Conservation (phyloP, 2,888 invertebrate genomes). For the Ormyrus pomaceus region DNA sequence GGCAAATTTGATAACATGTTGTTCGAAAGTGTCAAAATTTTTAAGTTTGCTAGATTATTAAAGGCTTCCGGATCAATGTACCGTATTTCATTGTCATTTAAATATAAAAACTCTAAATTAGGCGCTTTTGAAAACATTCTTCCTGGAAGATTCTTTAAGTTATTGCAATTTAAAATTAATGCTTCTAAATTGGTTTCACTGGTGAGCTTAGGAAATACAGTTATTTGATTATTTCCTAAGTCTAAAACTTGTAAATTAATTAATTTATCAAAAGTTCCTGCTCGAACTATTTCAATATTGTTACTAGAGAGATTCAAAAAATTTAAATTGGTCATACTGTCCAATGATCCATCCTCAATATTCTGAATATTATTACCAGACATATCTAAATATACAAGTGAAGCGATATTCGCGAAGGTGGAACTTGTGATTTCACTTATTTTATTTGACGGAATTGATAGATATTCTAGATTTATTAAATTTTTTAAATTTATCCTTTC, state of each 20-base stretch:
- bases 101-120: constrained; percentile 26
- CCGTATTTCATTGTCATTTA: constrained; percentile 37
- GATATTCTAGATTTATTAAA: constrained; percentile 28
- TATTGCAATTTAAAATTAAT: constrained; percentile 36
- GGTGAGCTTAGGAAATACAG: not conserved
- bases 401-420: constrained; percentile 15
- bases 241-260: constrained; percentile 14
- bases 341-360: constrained; percentile 19
- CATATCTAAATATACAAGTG: constrained; percentile 40
- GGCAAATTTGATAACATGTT: constrained; percentile 32
- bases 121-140: constrained; percentile 17
- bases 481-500: constrained; percentile 1
- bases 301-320: constrained; percentile 43
- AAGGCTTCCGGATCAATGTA: constrained; percentile 31
- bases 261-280: constrained; percentile 14
- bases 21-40: constrained; percentile 31
- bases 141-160: constrained; percentile 15
- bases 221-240: constrained; percentile 34
- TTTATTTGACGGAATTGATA: constrained; percentile 21
- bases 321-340: constrained; percentile 34
- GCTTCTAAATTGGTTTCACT: constrained; percentile 9
- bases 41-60: constrained; percentile 19
- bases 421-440: constrained; percentile 1
- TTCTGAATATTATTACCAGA: constrained; percentile 16
- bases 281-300: not conserved